Base-by-base conservation (phyloP, 53 echinoderm and acorn worm genomes). In the Henricia sp. region DNA sequence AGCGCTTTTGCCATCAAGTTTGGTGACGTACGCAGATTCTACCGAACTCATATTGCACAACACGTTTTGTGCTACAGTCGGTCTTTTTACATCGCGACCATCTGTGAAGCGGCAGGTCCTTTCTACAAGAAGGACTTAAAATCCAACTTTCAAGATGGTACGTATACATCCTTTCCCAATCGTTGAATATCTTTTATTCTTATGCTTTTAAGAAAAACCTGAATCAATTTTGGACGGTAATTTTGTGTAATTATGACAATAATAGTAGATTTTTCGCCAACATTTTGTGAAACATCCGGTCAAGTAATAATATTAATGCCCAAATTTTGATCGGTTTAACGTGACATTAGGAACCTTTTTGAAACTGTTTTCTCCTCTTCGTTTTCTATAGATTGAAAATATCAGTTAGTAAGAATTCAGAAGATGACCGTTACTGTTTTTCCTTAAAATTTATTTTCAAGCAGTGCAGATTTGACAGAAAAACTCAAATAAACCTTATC, bases 141-240 rank as follows among this genome's bases (percentile, higher is more conserved):
- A 88, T 40, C 90, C 89, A 85, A 87, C 56, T 85, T 36, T 59
- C 92, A 92, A 95, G 86, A 95, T 95, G 95, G 95, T 95, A 90
- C 87, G 95, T 38, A 27, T 41, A 25, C 90, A 92, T 95, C 95
- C 52, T 55, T 50, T 19, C 36, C 51, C 60, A 58, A 82, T 88
- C 72, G 52, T 83, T 35, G 26, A 30, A 50, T 3, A 88, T 88
- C 88, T 50, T 57, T 88, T 9, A 30, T 70, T 3, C 28, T 11
- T 69, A 26, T 32, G 3, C 30, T 38, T 83, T 19, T 3, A 68
- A 14, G 68, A 24, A 83, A 13, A 53, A 39, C 3, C 3, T 68
- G 14, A 4, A 44, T 37, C 26, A 19, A 4, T 12, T 68, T 83
- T 48, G 52, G 25, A 53, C 28, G 30, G 39, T 13, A 6, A 21